Evolutionary conservation across 2,888 invertebrate species (phyloP).

Genomic region (Pasiphila rectangulata): DNA sequence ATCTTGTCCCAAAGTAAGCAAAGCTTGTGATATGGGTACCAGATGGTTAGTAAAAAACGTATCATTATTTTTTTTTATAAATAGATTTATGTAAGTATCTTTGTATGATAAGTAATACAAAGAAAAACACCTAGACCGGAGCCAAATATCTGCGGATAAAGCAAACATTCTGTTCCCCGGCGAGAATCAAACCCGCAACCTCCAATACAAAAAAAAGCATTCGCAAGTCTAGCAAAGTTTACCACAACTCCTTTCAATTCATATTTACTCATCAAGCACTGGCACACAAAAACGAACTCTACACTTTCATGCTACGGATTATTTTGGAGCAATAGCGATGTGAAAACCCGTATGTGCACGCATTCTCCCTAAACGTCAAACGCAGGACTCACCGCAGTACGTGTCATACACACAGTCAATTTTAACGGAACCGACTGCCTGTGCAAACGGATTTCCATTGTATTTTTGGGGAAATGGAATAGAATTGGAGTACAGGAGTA

Average conservation of each 20-base stretch:
- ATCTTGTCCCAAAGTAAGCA: no score
- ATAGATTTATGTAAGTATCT: no score
- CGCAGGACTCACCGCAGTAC: constrained; percentile 14
- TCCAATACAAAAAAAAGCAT: no score
- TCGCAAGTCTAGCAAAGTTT: neutral
- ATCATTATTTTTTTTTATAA: no score
- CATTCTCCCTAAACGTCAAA: constrained; percentile 19
- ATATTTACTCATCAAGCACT: neutral
- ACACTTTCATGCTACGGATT: neutral
- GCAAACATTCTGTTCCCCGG: no score
- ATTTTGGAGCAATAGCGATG: neutral
- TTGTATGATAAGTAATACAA: no score
- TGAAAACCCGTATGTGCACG: neutral
- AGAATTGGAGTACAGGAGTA: no score
- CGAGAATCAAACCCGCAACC: no score
- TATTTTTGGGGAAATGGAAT: neutral
- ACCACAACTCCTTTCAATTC: constrained; percentile 3
- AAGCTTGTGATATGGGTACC: no score
- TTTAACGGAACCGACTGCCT: neutral
- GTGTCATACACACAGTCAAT: constrained; percentile 10
- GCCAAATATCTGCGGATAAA: no score
- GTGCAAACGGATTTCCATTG: neutral
- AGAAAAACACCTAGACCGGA: no score
- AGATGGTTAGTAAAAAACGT: no score
- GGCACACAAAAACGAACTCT: neutral